phyloP scores from a whole-genome alignment of 1,140 invertebrate genomes.

The Drosophila bocki region DNA sequence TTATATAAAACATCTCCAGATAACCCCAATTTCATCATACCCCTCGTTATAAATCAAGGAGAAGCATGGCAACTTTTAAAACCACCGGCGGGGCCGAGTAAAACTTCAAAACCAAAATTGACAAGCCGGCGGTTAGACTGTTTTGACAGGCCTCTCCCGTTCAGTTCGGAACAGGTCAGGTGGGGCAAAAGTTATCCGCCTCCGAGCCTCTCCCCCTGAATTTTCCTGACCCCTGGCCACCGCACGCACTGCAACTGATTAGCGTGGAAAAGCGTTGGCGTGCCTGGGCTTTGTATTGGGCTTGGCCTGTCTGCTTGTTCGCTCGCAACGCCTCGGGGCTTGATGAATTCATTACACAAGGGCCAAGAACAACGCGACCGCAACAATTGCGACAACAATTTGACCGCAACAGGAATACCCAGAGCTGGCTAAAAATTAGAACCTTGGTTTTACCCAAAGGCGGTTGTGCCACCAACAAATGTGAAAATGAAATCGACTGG shows the following conservation, averaged over 20 bases:
- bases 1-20: not conserved
- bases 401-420: slow-evolving; percentile 9
- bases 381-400: slow-evolving; percentile 6
- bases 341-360: slow-evolving; percentile 67
- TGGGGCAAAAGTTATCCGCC: slow-evolving; percentile 1
- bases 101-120: slow-evolving; percentile 61
- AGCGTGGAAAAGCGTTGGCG: slow-evolving; percentile 58
- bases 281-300: slow-evolving; percentile 20
- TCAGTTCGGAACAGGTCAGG: slow-evolving; percentile 2
- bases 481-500: not conserved
- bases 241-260: slow-evolving; percentile 59
- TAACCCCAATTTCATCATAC: not conserved
- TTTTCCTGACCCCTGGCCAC: slow-evolving; percentile 5
- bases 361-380: slow-evolving; percentile 7
- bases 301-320: slow-evolving; percentile 15
- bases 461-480: slow-evolving; percentile 35
- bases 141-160: slow-evolving; percentile 48
- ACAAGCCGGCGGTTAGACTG: slow-evolving; percentile 53
- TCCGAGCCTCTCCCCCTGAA: too few relatives aligned
- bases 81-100: slow-evolving; percentile 35
- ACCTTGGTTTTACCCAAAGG: slow-evolving; percentile 42
- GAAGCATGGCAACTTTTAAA: slow-evolving; percentile 34
- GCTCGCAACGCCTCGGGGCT: slow-evolving; percentile 44
- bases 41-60: not conserved
- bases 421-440: slow-evolving; percentile 12